Base-by-base conservation (phyloP, 2,888 invertebrate genomes). In the Cabera pusaria region DNA sequence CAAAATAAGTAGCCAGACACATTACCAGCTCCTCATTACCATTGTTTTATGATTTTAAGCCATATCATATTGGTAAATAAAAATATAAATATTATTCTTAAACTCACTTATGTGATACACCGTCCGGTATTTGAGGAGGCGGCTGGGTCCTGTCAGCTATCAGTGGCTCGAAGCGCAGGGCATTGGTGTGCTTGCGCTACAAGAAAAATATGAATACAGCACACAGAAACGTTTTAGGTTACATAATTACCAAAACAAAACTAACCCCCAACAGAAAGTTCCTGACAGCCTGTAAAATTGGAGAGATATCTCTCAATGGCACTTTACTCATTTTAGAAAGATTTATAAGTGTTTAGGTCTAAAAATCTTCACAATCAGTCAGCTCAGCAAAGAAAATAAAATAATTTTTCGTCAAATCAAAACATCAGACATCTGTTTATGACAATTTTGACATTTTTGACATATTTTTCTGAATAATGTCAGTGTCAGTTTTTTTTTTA, bases 141-240 rank as follows among this genome's bases (percentile, higher is more conserved):
- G 96, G 96, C 68, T 96, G 97, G 32, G 94, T 94, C 59, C 98
- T 93, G 5, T 92, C 85, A 1, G 95, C 84, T 19, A 95, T 5
- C 1, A 87, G 73, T 17, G 94, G 92, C 49, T 92, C 91, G 63
- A 93, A 96, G 54, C 96, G 90, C 24, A 95, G 65, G 0, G 93
- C 90, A 39, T 87, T 83, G 1, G 79, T 91, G 59, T 92, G 91
- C 43, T 89, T 79, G 50, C 93, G 90, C 93, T 93, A 67, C 37
- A 71, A 60, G 31, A 44, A 48, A 37, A 44, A 8, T 35, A 4
- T 17, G 5, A 8, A 43, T 26, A 32, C 21, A 33, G 18, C 44
- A 34, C 36, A 18, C 28, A 22, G 11, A 14, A 27, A 40, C 9
- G 5, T 40, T 42, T 33, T 27, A 53, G 42, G 57, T 77, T 76